Percentiles rank a stretch among this genome's conserved stretches.
phyloP scores from a whole-genome alignment of 1,140 invertebrate genomes.

The Anastrepha obliqua region DNA sequence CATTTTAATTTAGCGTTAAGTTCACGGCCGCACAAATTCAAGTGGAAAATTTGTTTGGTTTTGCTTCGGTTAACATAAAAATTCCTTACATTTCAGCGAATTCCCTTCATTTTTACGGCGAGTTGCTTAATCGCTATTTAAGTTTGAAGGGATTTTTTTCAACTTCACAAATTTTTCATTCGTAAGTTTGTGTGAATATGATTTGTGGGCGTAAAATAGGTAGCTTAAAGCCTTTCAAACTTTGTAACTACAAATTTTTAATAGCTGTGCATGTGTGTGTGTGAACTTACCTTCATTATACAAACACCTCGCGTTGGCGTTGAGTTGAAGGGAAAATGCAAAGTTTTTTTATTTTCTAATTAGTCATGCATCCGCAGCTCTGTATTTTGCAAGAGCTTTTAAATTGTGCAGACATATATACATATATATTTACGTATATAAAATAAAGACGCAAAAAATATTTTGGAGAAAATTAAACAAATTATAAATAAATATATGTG shows the following conservation, averaged over 20 bases:
- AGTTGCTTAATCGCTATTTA: not conserved
- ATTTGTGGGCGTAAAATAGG: not conserved
- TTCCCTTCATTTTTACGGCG: not conserved
- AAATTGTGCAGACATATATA: no score
- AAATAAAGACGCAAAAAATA: no score
- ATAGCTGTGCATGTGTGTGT: not conserved
- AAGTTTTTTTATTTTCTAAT: constrained; percentile 22
- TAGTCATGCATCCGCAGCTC: not conserved
- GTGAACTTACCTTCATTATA: not conserved
- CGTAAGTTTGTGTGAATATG: not conserved
- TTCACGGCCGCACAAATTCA: constrained; percentile 39
- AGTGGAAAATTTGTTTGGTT: constrained; percentile 42
- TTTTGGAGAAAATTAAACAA: no score
- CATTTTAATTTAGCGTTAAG: constrained; percentile 38
- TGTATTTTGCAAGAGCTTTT: not conserved
- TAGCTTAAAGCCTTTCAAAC: not conserved
- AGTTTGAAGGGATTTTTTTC: not conserved
- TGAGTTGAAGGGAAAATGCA: not conserved
- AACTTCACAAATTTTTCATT: not conserved
- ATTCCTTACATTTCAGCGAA: not conserved
- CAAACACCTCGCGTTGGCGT: not conserved
- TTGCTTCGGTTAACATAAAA: constrained; percentile 7
- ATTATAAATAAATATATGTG: no score
- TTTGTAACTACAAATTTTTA: not conserved
- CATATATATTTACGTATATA: no score